A percentile compares a stretch with the other conserved stretches of the same genome.
Evolutionary conservation across 2,113 vertebrate genomes (phyloP).

Genomic region (Salvelinus alpinus): DNA sequence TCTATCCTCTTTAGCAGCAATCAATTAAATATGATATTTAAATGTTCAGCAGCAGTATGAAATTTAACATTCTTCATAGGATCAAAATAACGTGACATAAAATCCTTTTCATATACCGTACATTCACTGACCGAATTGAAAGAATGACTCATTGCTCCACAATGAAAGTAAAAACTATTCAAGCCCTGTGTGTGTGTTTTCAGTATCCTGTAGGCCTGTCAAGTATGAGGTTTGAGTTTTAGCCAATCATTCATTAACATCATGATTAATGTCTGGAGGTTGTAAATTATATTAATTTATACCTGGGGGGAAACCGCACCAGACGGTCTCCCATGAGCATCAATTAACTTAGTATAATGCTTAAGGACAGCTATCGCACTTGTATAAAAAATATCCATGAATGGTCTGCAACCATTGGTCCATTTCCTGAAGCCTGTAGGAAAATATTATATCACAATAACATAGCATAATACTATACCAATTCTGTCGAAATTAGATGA

Average conservation of each 20-base stretch:
- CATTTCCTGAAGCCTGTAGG: neutral
- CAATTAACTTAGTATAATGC: conserved; percentile 32
- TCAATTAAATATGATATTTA: too few species aligned
- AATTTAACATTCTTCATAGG: too few species aligned
- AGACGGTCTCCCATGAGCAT: conserved; percentile 20
- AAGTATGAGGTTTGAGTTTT: neutral
- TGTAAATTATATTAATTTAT: conserved; percentile 38
- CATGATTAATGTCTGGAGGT: conserved; percentile 1
- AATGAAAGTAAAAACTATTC: too few species aligned
- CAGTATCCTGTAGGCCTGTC: neutral
- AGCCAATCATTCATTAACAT: neutral
- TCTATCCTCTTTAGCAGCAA: too few species aligned
- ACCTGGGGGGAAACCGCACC: conserved; percentile 25
- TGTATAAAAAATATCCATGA: neutral
- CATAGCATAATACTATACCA: neutral
- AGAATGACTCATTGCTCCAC: too few species aligned
- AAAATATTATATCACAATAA: neutral
- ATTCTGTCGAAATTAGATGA: neutral
- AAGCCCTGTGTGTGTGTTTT: neutral
- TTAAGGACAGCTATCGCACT: neutral
- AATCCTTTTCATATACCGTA: too few species aligned
- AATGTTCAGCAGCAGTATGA: too few species aligned
- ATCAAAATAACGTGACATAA: too few species aligned
- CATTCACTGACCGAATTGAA: too few species aligned
- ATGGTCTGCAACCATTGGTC: neutral